Evolutionary conservation across 2,797 vertebrate genomes (phyloP).

Genomic region (Octomys mimax): DNA sequence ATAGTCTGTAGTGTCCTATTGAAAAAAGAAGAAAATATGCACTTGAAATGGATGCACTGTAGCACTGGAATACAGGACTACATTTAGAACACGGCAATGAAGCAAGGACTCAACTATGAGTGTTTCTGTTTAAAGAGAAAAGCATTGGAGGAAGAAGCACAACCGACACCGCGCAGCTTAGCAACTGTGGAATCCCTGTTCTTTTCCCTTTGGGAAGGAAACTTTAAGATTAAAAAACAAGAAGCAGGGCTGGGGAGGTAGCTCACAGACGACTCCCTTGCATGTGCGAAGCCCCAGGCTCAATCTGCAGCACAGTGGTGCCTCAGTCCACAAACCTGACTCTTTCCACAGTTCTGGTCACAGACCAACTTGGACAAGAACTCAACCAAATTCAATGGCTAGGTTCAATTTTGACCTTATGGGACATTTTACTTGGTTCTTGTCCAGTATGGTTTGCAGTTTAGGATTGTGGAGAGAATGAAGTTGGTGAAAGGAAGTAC

Average conservation of each 20-base stretch:
- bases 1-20: slow-evolving; percentile 95
- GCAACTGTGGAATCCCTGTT: background rate
- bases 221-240: slow-evolving; percentile 14
- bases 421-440: background rate
- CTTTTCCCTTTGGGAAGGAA: background rate
- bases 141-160: background rate
- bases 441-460: background rate
- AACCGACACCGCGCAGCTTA: background rate
- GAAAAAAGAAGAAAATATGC: slow-evolving; percentile 73
- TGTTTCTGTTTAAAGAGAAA: slow-evolving; percentile 30
- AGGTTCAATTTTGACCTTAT: background rate
- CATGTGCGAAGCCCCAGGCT: background rate
- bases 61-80: slow-evolving; percentile 38
- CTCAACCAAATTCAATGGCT: background rate
- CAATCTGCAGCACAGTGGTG: background rate
- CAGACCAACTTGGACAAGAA: background rate
- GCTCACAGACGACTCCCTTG: background rate
- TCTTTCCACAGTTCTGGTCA: background rate
- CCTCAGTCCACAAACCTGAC: background rate
- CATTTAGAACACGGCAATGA: slow-evolving; percentile 2
- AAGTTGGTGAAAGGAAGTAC: background rate
- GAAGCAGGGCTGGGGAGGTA: background rate
- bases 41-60: slow-evolving; percentile 68
- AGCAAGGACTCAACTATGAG: background rate
- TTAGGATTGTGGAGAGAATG: background rate